Evolutionary conservation across 2,113 vertebrate genomes (phyloP).

Genomic region (Chloropsis cyanopogon): DNA sequence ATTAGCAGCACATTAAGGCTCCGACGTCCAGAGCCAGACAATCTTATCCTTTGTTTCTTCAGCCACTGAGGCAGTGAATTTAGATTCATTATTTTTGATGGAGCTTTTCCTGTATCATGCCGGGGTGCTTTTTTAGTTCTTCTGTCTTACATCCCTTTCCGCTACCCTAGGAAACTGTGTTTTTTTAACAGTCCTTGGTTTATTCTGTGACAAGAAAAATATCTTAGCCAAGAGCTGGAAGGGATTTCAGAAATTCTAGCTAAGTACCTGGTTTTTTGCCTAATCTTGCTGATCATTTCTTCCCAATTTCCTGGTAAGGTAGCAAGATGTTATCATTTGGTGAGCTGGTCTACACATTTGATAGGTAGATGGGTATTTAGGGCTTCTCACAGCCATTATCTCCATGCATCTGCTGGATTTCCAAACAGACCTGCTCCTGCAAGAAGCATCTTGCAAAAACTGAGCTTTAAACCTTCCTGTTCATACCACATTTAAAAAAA

Average conservation of each 20-base stretch:
- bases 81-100: neutral
- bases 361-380: neutral
- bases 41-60: slow-evolving; percentile 30
- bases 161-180: neutral
- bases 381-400: neutral
- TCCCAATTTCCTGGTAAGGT: neutral
- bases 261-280: neutral
- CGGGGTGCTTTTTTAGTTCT: neutral
- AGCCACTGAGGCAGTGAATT: neutral
- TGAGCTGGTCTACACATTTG: neutral
- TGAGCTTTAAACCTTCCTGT: neutral
- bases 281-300: neutral
- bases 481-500: neutral
- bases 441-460: neutral
- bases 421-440: neutral
- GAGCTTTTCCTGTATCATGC: slow-evolving; percentile 33
- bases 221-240: neutral
- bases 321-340: neutral
- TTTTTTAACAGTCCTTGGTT: slow-evolving; percentile 3
- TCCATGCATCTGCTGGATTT: neutral
- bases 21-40: neutral
- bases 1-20: slow-evolving; percentile 40
- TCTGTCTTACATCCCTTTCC: neutral
- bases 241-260: neutral
- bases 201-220: neutral